Conservation (phyloP, 2,888 invertebrate species). For the Capitulum mitella region DNA sequence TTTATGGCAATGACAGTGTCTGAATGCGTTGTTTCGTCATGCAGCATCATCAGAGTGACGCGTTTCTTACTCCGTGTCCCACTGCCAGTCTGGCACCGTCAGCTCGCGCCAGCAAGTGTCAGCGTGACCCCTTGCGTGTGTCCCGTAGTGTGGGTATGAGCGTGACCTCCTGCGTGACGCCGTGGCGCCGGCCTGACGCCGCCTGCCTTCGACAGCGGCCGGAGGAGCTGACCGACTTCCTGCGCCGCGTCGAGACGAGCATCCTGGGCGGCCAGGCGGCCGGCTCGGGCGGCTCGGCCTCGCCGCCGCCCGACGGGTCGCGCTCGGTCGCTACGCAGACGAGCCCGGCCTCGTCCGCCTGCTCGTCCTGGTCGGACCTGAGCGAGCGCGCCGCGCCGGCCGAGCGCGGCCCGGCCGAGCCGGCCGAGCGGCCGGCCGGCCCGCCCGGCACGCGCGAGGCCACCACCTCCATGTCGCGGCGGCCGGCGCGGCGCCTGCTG, state of each 20-base stretch:
- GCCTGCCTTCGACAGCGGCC: background rate
- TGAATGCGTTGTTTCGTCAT: no score
- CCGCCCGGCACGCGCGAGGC: conserved; percentile 10
- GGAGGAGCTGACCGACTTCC: background rate
- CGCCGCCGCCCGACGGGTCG: background rate
- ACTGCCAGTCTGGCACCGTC: no score
- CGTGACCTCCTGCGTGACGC: background rate
- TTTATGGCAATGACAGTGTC: no score
- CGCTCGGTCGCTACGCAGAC: conserved; percentile 3
- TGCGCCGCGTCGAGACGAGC: background rate
- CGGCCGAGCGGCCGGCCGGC: background rate
- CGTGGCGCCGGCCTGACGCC: background rate
- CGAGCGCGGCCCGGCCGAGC: background rate
- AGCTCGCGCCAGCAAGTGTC: no score
- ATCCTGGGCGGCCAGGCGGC: background rate
- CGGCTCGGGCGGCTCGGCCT: background rate
- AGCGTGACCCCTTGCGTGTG: no score
- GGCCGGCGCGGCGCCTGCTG: conserved; percentile 2
- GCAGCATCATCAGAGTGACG: no score
- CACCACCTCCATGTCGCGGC: conserved; percentile 20
- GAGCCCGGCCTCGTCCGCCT: background rate
- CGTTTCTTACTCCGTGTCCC: no score
- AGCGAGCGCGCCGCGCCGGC: background rate
- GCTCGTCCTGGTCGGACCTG: conserved; percentile 11
- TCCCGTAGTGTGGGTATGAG: no score